Percentiles rank a stretch among this genome's conserved stretches.
Evolutionary conservation across 2,113 vertebrate genomes (phyloP).

Genomic region (Gasterosteus aculeatus): DNA sequence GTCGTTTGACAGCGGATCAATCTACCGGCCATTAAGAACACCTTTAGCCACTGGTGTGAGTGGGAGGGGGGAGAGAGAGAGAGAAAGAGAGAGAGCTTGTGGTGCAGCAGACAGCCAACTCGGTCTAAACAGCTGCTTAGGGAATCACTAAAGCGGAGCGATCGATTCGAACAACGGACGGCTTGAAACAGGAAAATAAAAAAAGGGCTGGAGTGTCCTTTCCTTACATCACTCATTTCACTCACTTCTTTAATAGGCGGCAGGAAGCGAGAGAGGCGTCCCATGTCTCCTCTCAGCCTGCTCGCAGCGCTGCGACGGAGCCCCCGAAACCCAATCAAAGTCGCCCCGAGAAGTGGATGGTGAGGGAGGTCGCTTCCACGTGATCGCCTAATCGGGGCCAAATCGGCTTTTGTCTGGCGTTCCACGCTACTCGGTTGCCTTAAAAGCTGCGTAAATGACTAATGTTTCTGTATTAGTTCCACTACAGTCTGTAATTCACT

Average conservation of each 20-base stretch:
- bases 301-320: background rate
- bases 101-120: constrained; percentile 63
- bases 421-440: background rate
- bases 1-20: constrained; percentile 64
- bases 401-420: constrained; percentile 11
- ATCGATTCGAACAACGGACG: constrained; percentile 75
- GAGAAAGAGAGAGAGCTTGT: constrained; percentile 35
- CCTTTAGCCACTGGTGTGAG: constrained; percentile 42
- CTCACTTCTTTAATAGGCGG: constrained; percentile 50
- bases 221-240: constrained; percentile 38
- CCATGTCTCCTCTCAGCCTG: background rate
- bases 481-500: background rate
- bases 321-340: constrained; percentile 41
- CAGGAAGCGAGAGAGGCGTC: constrained; percentile 43
- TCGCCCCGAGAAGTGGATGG: background rate
- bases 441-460: background rate
- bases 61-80: constrained; percentile 12
- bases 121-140: constrained; percentile 74
- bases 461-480: background rate
- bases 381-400: constrained; percentile 19
- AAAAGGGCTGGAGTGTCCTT: constrained; percentile 34
- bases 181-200: constrained; percentile 54
- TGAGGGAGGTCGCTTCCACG: constrained; percentile 6
- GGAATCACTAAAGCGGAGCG: constrained; percentile 72
- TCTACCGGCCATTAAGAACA: constrained; percentile 60